These are phyloP conservation scores for Platysteira castanea DNA, from an alignment of 2,113 vertebrate genomes.

Conservation along the genomic window DNA sequence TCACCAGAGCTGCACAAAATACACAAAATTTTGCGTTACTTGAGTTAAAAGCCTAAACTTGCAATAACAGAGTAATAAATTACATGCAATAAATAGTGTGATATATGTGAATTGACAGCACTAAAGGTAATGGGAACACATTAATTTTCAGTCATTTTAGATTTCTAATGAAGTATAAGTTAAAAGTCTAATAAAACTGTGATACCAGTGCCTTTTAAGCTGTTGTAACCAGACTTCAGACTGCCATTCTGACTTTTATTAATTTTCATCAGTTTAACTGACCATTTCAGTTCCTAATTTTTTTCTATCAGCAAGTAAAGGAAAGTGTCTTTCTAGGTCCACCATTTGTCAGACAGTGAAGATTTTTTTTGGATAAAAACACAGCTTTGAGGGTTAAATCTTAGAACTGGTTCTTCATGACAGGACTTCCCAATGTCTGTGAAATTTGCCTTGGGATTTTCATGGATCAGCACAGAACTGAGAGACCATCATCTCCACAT, in stretches of 20 bases:
- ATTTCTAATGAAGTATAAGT: background rate
- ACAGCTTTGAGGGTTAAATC: background rate
- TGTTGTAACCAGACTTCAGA: background rate
- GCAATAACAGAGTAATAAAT: background rate
- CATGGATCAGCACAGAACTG: background rate
- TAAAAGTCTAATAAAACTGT: background rate
- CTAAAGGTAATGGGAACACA: background rate
- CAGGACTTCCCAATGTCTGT: background rate
- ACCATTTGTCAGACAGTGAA: background rate
- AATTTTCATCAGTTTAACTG: background rate
- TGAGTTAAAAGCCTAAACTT: background rate
- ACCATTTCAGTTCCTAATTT: background rate
- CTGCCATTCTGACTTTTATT: background rate
- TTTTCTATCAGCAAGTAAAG: background rate
- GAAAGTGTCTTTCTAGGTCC: background rate
- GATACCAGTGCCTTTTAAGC: background rate
- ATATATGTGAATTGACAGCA: background rate
- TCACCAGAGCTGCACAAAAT: background rate
- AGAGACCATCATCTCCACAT: background rate
- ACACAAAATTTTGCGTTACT: background rate
- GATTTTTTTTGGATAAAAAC: background rate
- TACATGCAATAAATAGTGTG: background rate
- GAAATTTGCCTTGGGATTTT: background rate
- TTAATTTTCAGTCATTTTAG: background rate
- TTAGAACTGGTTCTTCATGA: background rate